Evolutionary conservation across 2,888 invertebrate species (phyloP), one percentile per base, ranked within the genome.

Genomic region (Notocelia uddmanniana): DNA sequence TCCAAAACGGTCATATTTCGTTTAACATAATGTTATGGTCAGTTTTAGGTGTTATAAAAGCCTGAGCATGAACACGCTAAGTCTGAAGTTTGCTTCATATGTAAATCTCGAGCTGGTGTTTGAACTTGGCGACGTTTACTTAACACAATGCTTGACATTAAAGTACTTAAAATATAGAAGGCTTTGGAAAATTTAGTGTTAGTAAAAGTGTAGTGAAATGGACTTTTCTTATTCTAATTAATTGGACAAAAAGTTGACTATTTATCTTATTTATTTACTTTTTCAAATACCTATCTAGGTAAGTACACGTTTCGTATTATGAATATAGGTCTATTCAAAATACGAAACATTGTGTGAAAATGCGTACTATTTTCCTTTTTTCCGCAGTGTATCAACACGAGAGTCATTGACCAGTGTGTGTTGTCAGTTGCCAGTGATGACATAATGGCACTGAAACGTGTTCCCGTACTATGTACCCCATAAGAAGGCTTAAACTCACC

Each of bases 1-100:
- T 21, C 19, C 15, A 50, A 34, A 19, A 54, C 26, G 34, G n/a
- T 55, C 13, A 52, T 52, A 66, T 55, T 45, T 31, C 1, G 34
- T 58, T 70, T 66, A 58, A 70, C 70, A 70, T 70, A 64, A 58
- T 58, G 23, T 64, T 64, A 69, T 55, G 57, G 63, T 8, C 21
- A 23, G 69, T 52, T 58, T 69, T 50, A 41, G 37, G 64, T 64
- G 54, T 52, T 66, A 41, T 50, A 58, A 57, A 64, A 2, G 55
- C 52, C 58, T 70, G 58, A 58, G 64, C 57, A 37, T 3, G 48
- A 50, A 66, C 31, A 62, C 60, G 54, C 68, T 52, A 64, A 48
- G 37, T 58, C 26, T 58, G 50, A 37, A 26, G 64, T 37, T 58
- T 64, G 50, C 41, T 66, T 70, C 70, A 59, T 31, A 70, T 70